These are phyloP conservation scores for Tenthredo livida DNA, from an alignment of 2,888 invertebrate genomes.

Conservation along the genomic window DNA sequence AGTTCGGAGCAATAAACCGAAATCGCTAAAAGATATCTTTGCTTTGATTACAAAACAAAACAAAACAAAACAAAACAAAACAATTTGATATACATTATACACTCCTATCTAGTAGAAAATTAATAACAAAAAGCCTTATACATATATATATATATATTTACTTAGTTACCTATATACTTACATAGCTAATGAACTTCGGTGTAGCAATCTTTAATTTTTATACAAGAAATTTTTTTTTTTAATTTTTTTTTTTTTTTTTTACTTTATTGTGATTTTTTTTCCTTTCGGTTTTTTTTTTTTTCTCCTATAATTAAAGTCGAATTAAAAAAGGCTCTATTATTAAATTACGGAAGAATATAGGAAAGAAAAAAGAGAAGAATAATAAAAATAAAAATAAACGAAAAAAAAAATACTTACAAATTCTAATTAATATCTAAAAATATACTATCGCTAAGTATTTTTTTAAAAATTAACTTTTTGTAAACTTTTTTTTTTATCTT, in stretches of 20 bases:
- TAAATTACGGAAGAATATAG: not conserved
- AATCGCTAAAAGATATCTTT: not conserved
- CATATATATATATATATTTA: not conserved
- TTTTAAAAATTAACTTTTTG: not conserved
- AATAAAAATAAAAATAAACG: not conserved
- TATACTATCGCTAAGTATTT: not conserved
- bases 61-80: constrained; percentile 21
- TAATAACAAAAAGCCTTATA: constrained; percentile 53
- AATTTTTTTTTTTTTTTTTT: no score
- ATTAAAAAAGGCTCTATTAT: constrained; percentile 47
- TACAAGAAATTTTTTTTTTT: constrained; percentile 1
- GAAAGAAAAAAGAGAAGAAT: not conserved
- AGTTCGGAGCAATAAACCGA: no score
- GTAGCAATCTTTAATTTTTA: constrained; percentile 46
- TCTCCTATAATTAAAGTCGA: constrained; percentile 28
- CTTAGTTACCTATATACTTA: constrained; percentile 42
- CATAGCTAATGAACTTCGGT: constrained; percentile 48
- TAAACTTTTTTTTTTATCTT: not conserved
- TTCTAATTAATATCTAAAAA: constrained; percentile 27
- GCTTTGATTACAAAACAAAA: not conserved
- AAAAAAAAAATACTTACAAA: not conserved
- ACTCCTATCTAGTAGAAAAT: constrained; percentile 55
- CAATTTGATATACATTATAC: constrained; percentile 52
- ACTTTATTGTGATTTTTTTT: not conserved
- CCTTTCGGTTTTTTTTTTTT: not conserved